These are phyloP conservation scores for Dendrophyllia cribrosa DNA, from an alignment of 64 coral and sea anemone species.

Conservation along the genomic window DNA sequence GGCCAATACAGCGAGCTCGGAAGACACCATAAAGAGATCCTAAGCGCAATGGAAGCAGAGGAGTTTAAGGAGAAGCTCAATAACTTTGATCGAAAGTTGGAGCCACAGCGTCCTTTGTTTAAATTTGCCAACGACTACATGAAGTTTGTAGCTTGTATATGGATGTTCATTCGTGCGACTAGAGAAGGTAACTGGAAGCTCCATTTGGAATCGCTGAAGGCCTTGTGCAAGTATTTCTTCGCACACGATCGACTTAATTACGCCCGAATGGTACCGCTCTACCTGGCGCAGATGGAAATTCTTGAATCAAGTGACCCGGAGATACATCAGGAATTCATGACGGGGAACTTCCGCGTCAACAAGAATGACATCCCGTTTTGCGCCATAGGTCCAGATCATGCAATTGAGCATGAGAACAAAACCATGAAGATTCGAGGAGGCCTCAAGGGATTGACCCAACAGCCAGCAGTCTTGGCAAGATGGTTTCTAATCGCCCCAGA, in stretches of 20 bases:
- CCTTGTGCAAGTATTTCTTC: slow-evolving; percentile 56
- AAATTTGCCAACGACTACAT: neutral
- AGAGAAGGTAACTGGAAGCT: slow-evolving; percentile 41
- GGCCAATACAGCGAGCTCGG: too few species aligned
- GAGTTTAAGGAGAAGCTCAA: neutral
- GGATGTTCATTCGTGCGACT: neutral
- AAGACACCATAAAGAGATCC: too few species aligned
- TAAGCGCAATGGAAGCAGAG: too few species aligned
- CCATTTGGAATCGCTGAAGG: slow-evolving; percentile 49
- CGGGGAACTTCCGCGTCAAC: slow-evolving; percentile 60
- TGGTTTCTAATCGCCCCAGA: slow-evolving; percentile 29
- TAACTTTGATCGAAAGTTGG: neutral
- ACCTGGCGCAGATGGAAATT: slow-evolving; percentile 18
- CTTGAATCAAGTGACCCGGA: slow-evolving; percentile 17
- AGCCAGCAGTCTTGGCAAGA: slow-evolving; percentile 17
- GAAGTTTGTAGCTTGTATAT: neutral
- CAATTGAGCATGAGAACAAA: slow-evolving; percentile 66
- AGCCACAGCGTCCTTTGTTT: neutral
- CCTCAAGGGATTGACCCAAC: slow-evolving; percentile 55
- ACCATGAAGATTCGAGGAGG: slow-evolving; percentile 63
- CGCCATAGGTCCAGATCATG: slow-evolving; percentile 58
- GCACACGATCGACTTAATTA: slow-evolving; percentile 42
- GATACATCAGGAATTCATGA: too few species aligned
- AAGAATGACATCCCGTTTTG: slow-evolving; percentile 75
- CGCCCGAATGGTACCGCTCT: slow-evolving; percentile 38